Percentiles rank a stretch among this genome's conserved stretches.
phyloP scores from a whole-genome alignment of 2,797 vertebrate species.

The Hapalemur alaotrensis region DNA sequence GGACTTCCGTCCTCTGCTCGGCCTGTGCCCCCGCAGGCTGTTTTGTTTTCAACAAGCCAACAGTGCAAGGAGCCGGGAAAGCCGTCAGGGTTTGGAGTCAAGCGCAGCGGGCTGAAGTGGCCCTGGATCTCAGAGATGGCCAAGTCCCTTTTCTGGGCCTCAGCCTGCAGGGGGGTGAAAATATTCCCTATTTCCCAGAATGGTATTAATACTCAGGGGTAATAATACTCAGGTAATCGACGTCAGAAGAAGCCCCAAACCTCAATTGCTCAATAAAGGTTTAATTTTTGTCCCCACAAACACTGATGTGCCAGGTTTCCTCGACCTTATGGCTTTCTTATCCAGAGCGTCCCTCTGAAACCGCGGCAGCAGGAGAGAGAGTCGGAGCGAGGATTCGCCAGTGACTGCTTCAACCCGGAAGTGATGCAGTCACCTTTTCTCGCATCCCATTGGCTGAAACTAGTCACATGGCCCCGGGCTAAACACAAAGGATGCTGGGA shows the following conservation, averaged over 20 bases:
- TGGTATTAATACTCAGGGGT: not conserved
- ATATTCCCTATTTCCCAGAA: not conserved
- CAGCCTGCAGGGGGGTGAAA: not conserved
- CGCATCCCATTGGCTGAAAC: not conserved
- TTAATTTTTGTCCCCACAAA: not conserved
- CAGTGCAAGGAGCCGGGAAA: not conserved
- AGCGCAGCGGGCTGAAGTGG: not conserved
- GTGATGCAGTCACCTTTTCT: rapidly evolving
- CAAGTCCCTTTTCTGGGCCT: not conserved
- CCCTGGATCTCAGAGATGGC: not conserved
- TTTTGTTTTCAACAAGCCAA: not conserved
- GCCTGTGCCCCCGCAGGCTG: not conserved
- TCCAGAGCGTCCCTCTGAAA: not conserved
- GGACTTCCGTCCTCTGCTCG: not conserved
- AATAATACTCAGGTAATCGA: not conserved
- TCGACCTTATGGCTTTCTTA: not conserved
- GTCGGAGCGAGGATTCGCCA: rapidly evolving
- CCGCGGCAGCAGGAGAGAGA: not conserved
- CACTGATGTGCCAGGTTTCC: not conserved
- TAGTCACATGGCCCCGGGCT: not conserved
- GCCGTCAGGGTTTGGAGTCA: not conserved
- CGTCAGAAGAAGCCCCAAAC: not conserved
- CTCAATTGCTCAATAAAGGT: not conserved
- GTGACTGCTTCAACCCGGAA: not conserved
- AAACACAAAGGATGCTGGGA: not conserved